phyloP scores from a whole-genome alignment of 2,888 invertebrate genomes.

The Blastobasis lacticolella region DNA sequence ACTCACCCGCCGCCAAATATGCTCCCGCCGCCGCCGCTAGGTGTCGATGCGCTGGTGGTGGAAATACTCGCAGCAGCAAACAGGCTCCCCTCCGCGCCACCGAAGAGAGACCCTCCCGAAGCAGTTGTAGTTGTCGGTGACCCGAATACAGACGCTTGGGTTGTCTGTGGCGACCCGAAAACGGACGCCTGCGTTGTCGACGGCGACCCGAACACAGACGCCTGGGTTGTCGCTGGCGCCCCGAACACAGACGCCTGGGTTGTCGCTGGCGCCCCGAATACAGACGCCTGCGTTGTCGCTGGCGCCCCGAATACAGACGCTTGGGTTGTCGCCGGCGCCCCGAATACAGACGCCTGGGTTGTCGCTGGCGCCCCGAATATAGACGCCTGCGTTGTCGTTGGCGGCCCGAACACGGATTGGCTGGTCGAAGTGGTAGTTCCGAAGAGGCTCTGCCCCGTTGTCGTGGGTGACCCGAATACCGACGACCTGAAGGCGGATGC shows the following conservation, averaged over 20 bases:
- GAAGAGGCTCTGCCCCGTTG: constrained; percentile 12
- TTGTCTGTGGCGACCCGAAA: constrained; percentile 24
- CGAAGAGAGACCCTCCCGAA: constrained; percentile 45
- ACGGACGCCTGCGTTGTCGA: constrained; percentile 18
- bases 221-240: constrained; percentile 14
- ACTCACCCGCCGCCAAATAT: constrained; percentile 56
- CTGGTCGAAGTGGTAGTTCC: constrained; percentile 15
- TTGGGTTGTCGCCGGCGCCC: constrained; percentile 17
- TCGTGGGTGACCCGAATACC: constrained; percentile 7
- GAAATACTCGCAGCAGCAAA: constrained; percentile 65
- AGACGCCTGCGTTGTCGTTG: constrained; percentile 13
- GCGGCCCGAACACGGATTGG: constrained; percentile 12
- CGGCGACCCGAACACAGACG: constrained; percentile 24
- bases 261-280: constrained; percentile 20
- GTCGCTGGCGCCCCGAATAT: constrained; percentile 25
- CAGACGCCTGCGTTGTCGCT: constrained; percentile 20
- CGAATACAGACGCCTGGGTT: constrained; percentile 21
- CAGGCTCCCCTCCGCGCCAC: constrained; percentile 42
- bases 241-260: constrained; percentile 22
- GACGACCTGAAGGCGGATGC: constrained; percentile 16
- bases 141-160: constrained; percentile 23
- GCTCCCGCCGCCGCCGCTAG: constrained; percentile 39
- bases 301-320: constrained; percentile 11
- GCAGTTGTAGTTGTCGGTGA: constrained; percentile 32
- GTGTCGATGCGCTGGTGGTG: constrained; percentile 46